These are phyloP conservation scores for Dallia pectoralis DNA, from an alignment of 2,797 vertebrate genomes.

Conservation along the genomic window DNA sequence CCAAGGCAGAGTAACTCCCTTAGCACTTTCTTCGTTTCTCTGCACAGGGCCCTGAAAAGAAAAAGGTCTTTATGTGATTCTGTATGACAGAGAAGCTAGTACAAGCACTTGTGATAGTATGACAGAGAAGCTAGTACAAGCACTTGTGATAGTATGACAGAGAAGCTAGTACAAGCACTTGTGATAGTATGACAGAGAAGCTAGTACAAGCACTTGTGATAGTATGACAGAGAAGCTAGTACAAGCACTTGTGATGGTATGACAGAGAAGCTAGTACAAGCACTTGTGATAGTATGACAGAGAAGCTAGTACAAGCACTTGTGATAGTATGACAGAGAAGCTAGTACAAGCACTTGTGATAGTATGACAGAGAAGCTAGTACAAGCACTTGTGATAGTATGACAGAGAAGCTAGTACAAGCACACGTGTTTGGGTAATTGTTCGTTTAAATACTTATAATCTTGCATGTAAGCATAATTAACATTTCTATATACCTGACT, in stretches of 20 bases:
- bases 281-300: neutral
- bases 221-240: too few species aligned
- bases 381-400: conserved; percentile 6
- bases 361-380: neutral
- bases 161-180: neutral
- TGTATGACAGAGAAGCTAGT: neutral
- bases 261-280: neutral
- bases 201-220: neutral
- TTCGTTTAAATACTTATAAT: conserved; percentile 2
- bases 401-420: neutral
- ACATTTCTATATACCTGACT: conserved; percentile 14
- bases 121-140: neutral
- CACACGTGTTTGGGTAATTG: conserved; percentile 10
- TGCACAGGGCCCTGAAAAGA: conserved; percentile 5
- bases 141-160: too few species aligned
- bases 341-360: neutral
- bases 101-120: conserved; percentile 6
- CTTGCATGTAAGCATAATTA: neutral
- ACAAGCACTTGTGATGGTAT: neutral
- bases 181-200: too few species aligned
- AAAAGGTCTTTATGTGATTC: neutral
- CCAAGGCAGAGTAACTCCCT: neutral
- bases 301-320: conserved; percentile 2
- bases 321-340: neutral
- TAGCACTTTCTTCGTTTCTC: conserved; percentile 5